These are phyloP conservation scores for Melanotaenia nigrans DNA, from an alignment of 2,797 vertebrate species.

Conservation along the genomic window DNA sequence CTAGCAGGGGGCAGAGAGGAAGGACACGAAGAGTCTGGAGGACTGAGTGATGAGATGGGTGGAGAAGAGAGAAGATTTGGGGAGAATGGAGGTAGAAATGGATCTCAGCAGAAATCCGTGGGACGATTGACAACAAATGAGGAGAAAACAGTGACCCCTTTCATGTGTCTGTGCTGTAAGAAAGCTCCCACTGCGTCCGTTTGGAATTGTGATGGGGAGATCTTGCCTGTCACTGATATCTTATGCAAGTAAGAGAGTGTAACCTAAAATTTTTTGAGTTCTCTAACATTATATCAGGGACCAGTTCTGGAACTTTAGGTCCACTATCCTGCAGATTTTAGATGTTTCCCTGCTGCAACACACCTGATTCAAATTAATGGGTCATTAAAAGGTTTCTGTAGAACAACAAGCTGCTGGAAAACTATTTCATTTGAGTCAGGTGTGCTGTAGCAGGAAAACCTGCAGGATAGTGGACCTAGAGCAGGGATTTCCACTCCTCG, in stretches of 20 bases:
- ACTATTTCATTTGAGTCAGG: not conserved
- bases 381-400: too few species aligned
- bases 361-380: not conserved
- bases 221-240: conserved; percentile 79
- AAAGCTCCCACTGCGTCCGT: conserved; percentile 75
- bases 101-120: conserved; percentile 63
- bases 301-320: not conserved
- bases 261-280: not conserved
- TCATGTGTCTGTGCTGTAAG: conserved; percentile 77
- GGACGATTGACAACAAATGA: conserved; percentile 12
- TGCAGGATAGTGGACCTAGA: not conserved
- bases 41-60: not conserved
- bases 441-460: not conserved
- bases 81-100: conserved; percentile 49
- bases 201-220: conserved; percentile 90
- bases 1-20: conserved; percentile 61
- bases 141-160: conserved; percentile 42
- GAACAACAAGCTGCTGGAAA: too few species aligned
- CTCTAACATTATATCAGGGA: not conserved
- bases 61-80: conserved; percentile 30
- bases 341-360: not conserved
- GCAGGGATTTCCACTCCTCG: too few species aligned
- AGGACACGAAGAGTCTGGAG: conserved; percentile 34
- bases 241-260: conserved; percentile 73
- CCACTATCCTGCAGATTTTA: not conserved